Base-by-base conservation (phyloP, 2,113 vertebrate genomes). In the Nothobranchius furzeri region DNA sequence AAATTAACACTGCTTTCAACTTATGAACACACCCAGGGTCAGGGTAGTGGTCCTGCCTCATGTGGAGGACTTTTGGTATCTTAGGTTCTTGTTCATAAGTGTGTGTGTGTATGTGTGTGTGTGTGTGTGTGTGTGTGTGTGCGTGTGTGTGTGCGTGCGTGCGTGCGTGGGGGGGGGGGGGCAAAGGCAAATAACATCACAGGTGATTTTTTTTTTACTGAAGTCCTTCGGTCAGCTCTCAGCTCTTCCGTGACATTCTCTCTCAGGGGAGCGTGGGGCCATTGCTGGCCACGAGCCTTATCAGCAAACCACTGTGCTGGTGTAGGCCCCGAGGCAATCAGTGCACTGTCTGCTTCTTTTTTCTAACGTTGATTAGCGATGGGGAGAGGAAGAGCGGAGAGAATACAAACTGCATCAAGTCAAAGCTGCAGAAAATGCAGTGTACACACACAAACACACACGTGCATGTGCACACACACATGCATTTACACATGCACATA, bases 261-360 rank as follows among this genome's bases (percentile, higher is more conserved):
- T 78, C 82, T 53, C 46, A 73, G 68, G 82, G 68, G 68, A 66
- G 50, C 74, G 70, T 2, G 62, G 75, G 80, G 77, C 70, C 71
- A 73, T 71, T 67, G 77, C 81, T 73, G 85, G 57, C 72, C 72
- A 4, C 12, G 58, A 37, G 77, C 64, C 84, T 81, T 84, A 80
- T 88, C 84, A 79, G 76, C 56, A 78, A 71, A 77, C 72, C 74
- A 59, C 75, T 81, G 75, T 35, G 75, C 79, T 70, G 72, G 12
- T 68, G 60, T 56, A 66, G 56, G 71, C 79, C 83, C 83, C 0
- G 67, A 73, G 79, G 81, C 83, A 84, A 81, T 87, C 85, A 80
- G 67, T 76, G 71, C 60, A 47, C 71, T 78, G 77, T 81, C 77
- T 84, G 76, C 56, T 72, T 53, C 66, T 61, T 76, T 60, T 74